Conservation (phyloP, 2,888 invertebrate species). For the Xanthia icteritia region DNA sequence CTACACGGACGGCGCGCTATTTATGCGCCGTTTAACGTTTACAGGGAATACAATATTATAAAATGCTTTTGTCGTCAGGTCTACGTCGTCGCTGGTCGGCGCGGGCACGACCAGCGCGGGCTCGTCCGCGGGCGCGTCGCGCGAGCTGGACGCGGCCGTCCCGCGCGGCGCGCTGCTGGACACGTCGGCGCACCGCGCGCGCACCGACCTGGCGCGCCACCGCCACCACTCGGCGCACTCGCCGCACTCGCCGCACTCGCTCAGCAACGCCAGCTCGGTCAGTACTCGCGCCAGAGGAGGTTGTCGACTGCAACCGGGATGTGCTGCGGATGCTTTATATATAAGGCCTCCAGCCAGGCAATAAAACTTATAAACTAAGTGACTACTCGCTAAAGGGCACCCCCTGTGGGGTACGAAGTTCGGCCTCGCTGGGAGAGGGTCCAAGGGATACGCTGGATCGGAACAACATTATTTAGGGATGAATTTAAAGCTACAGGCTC, state of each 20-base stretch:
- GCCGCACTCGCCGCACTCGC: slow-evolving; percentile 84
- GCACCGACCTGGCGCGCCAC: slow-evolving; percentile 95
- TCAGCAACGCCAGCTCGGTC: slow-evolving; percentile 92
- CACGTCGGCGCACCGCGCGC: slow-evolving; percentile 93
- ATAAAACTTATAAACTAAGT: background rate
- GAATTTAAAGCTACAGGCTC: background rate
- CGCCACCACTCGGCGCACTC: slow-evolving; percentile 83
- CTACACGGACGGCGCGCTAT: background rate
- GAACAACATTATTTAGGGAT: background rate
- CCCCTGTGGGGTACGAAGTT: background rate
- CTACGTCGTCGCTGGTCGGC: slow-evolving; percentile 54
- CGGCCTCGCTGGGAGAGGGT: too few species aligned
- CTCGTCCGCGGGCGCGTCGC: slow-evolving; percentile 77
- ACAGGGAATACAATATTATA: background rate
- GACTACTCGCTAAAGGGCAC: background rate
- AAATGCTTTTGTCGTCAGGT: slow-evolving; percentile 17
- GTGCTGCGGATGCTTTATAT: background rate
- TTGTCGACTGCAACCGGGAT: background rate
- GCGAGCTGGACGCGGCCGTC: slow-evolving; percentile 96
- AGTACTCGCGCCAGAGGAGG: slow-evolving; percentile 86
- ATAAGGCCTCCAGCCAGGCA: background rate
- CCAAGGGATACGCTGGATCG: too few species aligned
- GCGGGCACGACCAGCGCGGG: slow-evolving; percentile 48
- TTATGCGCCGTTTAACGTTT: background rate
- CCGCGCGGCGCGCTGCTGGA: slow-evolving; percentile 95